These are phyloP conservation scores for Galerucella calmariensis DNA, from an alignment of 2,888 invertebrate species.

Conservation along the genomic window DNA sequence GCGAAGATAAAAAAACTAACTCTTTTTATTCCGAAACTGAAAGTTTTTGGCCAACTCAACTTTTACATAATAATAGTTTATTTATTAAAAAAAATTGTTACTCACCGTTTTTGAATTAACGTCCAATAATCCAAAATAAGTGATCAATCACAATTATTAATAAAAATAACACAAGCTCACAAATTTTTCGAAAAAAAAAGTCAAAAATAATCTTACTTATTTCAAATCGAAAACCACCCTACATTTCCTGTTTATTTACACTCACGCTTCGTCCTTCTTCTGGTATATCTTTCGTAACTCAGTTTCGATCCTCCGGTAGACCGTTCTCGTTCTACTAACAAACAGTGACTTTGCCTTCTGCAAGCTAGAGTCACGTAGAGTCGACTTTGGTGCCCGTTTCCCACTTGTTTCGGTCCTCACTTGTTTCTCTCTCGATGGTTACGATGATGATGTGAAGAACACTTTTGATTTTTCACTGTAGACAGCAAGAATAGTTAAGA, in stretches of 20 bases:
- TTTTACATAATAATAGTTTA: not conserved
- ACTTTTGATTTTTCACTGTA: conserved; percentile 34
- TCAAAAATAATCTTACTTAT: not conserved
- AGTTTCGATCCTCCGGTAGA: conserved; percentile 12
- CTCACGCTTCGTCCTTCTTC: conserved; percentile 13
- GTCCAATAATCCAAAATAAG: conserved; percentile 9
- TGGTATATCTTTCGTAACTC: not conserved
- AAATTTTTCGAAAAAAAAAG: not conserved
- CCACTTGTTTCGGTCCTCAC: conserved; percentile 34
- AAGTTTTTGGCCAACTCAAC: not conserved
- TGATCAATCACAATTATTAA: not conserved
- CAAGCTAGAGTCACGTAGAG: conserved; percentile 13
- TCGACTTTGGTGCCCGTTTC: conserved; percentile 32
- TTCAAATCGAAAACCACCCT: not conserved
- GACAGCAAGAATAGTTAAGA: conserved; percentile 22
- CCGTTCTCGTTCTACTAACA: conserved; percentile 25
- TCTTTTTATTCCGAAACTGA: no score
- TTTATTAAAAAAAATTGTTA: not conserved
- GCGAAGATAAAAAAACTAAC: no score
- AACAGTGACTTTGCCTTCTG: conserved; percentile 27
- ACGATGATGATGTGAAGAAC: conserved; percentile 29
- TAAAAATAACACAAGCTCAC: conserved; percentile 9
- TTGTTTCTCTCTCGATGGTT: conserved; percentile 32
- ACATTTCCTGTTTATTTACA: conserved; percentile 13
- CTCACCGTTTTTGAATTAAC: not conserved